Conservation (phyloP, 2,113 vertebrate genomes). For the Phycodurus eques region DNA sequence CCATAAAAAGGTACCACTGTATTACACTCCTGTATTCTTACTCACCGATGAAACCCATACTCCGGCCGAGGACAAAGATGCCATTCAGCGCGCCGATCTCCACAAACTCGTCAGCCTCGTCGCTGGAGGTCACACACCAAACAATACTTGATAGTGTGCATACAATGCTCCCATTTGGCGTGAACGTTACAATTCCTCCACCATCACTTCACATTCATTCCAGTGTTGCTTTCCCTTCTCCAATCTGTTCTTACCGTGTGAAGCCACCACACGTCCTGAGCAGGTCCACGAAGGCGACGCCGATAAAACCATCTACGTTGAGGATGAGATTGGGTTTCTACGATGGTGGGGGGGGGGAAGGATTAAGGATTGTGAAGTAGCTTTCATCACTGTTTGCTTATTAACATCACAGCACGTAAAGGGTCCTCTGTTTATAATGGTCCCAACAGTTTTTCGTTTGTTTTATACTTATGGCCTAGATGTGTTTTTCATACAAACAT, state of each 20-base stretch:
- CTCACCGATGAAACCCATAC: constrained; percentile 98
- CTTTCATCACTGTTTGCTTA: neutral
- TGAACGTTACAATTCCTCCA: neutral
- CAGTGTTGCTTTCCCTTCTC: neutral
- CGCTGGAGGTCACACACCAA: constrained; percentile 75
- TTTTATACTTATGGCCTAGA: too few relatives aligned
- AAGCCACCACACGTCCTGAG: constrained; percentile 93
- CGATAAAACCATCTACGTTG: constrained; percentile 94
- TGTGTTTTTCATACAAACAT: too few relatives aligned
- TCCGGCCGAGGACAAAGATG: constrained; percentile 94
- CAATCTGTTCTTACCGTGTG: constrained; percentile 77
- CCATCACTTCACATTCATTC: too few relatives aligned
- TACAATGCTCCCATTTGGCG: neutral
- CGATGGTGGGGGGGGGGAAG: neutral
- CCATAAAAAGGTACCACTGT: too few relatives aligned
- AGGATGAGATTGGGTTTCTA: constrained; percentile 98
- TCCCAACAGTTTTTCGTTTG: too few relatives aligned
- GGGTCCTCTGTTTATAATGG: too few relatives aligned
- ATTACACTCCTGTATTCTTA: constrained; percentile 7
- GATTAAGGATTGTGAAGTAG: neutral
- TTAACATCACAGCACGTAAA: too few relatives aligned
- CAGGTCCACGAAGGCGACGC: constrained; percentile 91
- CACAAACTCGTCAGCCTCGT: constrained; percentile 96
- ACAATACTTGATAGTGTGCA: constrained; percentile 26
- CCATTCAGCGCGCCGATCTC: constrained; percentile 97